Conservation (phyloP, 2,113 vertebrate genomes). For the Desmodus rotundus region DNA sequence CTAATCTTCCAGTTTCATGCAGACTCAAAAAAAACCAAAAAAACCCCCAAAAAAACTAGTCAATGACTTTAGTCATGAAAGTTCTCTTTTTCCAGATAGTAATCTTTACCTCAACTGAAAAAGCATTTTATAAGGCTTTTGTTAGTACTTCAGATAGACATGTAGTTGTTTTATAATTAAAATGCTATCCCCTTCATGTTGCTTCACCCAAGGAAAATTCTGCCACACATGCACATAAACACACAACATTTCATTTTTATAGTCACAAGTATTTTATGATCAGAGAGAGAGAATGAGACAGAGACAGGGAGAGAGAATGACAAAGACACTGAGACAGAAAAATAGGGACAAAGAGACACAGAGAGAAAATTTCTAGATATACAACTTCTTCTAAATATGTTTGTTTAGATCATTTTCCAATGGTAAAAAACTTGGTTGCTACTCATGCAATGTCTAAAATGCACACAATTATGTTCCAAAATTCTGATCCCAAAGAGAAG, state of each 20-base stretch:
- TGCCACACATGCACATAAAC: not conserved
- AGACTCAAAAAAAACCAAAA: slow-evolving; percentile 38
- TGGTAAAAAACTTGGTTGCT: not conserved
- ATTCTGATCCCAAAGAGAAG: not conserved
- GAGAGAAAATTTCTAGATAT: not conserved
- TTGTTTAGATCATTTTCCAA: not conserved
- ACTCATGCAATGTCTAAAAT: not conserved
- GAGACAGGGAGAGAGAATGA: not conserved
- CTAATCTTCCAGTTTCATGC: slow-evolving; percentile 34
- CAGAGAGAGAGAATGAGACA: not conserved
- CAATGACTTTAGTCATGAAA: slow-evolving; percentile 25
- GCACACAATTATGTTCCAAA: not conserved
- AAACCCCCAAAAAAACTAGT: slow-evolving; percentile 1
- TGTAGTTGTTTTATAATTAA: not conserved
- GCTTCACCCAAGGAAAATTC: not conserved
- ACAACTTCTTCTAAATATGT: not conserved
- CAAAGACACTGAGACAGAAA: not conserved
- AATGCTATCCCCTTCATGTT: not conserved
- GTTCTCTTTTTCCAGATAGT: slow-evolving; percentile 1
- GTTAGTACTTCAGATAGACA: not conserved
- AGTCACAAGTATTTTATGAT: not conserved
- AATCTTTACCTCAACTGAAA: slow-evolving; percentile 22
- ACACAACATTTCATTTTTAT: not conserved
- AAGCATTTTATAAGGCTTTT: not conserved
- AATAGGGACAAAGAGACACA: not conserved